phyloP scores from a whole-genome alignment of 2,888 invertebrate genomes.

The Calameuta idolon region DNA sequence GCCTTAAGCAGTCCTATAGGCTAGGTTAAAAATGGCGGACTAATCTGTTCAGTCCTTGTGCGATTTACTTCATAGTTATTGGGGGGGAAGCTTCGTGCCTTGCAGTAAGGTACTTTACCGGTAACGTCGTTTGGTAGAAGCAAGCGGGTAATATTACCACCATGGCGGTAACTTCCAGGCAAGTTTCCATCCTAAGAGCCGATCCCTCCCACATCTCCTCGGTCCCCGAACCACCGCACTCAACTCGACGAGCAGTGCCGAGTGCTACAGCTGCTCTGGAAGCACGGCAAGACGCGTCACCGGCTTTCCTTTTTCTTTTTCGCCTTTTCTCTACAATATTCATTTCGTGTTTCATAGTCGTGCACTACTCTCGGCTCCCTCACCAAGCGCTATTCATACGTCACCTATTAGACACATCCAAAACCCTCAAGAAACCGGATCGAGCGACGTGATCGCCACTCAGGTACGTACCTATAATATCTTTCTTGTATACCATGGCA shows the following conservation, averaged over 20 bases:
- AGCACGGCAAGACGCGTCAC: constrained; percentile 4
- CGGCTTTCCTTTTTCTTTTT: not conserved
- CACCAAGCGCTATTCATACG: constrained; percentile 3
- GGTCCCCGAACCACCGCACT: constrained; percentile 32
- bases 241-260: constrained; percentile 36
- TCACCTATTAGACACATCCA: constrained; percentile 2
- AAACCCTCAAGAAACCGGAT: not conserved
- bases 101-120: not conserved
- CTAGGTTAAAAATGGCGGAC: not conserved
- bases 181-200: constrained; percentile 37
- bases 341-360: constrained; percentile 9
- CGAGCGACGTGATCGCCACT: not conserved
- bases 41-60: not conserved
- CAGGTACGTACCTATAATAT: not conserved
- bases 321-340: not conserved
- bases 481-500: not conserved
- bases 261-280: constrained; percentile 18
- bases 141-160: not conserved
- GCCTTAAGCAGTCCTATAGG: not conserved
- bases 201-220: constrained; percentile 43
- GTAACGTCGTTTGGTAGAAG: not conserved
- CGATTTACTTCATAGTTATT: not conserved
- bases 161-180: constrained; percentile 2
- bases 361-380: constrained; percentile 16
- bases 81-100: not conserved